These are phyloP conservation scores for Ptilonorhynchus violaceus DNA, from an alignment of 2,113 vertebrate species.

Conservation along the genomic window DNA sequence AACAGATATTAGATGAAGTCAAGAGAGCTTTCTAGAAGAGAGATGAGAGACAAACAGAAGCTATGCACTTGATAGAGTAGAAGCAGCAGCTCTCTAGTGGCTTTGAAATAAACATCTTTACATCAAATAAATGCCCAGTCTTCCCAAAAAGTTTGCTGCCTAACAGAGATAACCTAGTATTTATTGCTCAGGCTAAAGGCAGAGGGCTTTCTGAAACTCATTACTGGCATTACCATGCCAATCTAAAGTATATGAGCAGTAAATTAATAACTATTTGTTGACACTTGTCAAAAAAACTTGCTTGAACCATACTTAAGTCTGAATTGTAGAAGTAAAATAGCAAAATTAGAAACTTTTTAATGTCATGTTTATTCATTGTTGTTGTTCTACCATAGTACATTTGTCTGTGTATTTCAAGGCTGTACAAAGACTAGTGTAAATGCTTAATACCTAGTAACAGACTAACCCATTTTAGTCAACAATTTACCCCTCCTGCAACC, in stretches of 20 bases:
- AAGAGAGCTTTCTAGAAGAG: background rate
- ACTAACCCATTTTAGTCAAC: constrained; percentile 33
- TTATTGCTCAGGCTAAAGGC: background rate
- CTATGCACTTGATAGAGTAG: background rate
- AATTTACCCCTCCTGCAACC: constrained; percentile 63
- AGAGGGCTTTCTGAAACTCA: background rate
- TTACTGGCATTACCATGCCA: rapidly evolving
- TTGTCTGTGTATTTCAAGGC: constrained; percentile 29
- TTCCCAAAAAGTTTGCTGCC: background rate
- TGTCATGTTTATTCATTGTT: constrained; percentile 36
- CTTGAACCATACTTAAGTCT: background rate
- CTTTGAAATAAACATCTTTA: background rate
- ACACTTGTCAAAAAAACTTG: background rate
- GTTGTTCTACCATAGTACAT: constrained; percentile 10
- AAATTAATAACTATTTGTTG: background rate
- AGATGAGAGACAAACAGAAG: background rate
- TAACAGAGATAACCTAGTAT: background rate
- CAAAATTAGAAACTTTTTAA: constrained; percentile 11
- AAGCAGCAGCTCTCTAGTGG: background rate
- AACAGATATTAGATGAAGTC: background rate
- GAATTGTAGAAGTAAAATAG: background rate
- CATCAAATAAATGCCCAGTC: background rate
- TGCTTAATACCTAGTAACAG: constrained; percentile 26
- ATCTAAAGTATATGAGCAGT: background rate
- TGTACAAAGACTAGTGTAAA: constrained; percentile 40